Evolutionary conservation across 2,113 vertebrate species (phyloP), one percentile per base, ranked within the genome.

Genomic region (Scomber japonicus): DNA sequence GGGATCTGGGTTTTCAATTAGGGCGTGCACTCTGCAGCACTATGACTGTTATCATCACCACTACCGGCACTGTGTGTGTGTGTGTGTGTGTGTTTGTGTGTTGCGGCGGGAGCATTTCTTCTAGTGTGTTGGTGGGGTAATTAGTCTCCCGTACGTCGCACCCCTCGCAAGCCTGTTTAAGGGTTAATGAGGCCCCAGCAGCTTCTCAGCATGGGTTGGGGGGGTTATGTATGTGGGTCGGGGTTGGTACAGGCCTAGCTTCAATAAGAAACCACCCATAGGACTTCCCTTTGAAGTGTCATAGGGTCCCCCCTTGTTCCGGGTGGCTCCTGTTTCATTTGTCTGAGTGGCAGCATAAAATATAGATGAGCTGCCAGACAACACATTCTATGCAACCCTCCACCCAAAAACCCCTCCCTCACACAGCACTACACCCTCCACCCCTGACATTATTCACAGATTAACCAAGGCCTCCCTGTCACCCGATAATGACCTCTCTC

Each of bases 141-240:
- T 94, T 93, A 94, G 93, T 88, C 85, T 84, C 95, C 95, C 89
- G 95, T 96, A 96, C 95, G 95, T 95, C 56, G 81, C 77, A 95
- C 94, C 96, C 97, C 97, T 97, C 95, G 95, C 96, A 96, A 95
- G 97, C 96, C 97, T 99, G 96, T 98, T 99, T 98, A 99, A 97
- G 98, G 98, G 97, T 99, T 99, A 99, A 99, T 99, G 98, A 99
- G 98, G 96, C 97, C 97, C 96, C 96, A 95, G 96, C 97, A 97
- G 97, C 96, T 96, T 97, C 97, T 95, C 97, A 96, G 96, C 96
- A 80, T 90, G 91, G 80, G 88, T 45, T 83, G 21, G 59, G 82
- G 82, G 79, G 81, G 80, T 77, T 83, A 83, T 80, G 83, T 87
- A 89, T 84, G 87, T 85, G 91, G 90, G 89, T 73, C 57, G 82